These are phyloP conservation scores for Cromileptes altivelis DNA, from an alignment of 2,113 vertebrate genomes.

Conservation along the genomic window DNA sequence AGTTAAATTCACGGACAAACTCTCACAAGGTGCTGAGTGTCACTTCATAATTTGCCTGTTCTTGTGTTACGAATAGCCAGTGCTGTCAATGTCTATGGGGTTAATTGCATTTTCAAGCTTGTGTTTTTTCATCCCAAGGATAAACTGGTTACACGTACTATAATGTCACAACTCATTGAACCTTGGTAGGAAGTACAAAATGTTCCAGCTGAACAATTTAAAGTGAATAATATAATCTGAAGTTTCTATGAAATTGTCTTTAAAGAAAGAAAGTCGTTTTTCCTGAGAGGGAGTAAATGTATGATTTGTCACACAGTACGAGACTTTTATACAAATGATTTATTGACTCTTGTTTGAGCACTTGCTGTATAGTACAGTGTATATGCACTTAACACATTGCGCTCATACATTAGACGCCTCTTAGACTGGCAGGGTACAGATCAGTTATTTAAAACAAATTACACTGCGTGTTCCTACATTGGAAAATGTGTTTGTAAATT, in stretches of 20 bases:
- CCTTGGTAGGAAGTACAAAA: not conserved
- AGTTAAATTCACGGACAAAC: not conserved
- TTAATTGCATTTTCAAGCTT: not conserved
- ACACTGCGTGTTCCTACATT: not conserved
- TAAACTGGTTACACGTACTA: not conserved
- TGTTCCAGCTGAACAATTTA: not conserved
- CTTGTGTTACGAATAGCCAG: not conserved
- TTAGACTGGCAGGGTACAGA: not conserved
- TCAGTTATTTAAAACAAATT: slow-evolving; percentile 13
- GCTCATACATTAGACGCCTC: slow-evolving; percentile 1
- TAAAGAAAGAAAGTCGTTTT: not conserved
- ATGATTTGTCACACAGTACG: not conserved
- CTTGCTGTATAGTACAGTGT: not conserved
- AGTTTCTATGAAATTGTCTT: not conserved
- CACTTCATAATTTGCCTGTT: slow-evolving; percentile 6
- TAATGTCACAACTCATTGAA: not conserved
- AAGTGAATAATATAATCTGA: not conserved
- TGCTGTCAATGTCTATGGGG: not conserved
- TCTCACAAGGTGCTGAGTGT: not conserved
- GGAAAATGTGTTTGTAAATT: slow-evolving; percentile 43
- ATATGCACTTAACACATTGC: not conserved
- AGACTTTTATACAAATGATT: slow-evolving; percentile 3
- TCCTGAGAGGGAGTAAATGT: not conserved
- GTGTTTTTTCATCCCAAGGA: not conserved
- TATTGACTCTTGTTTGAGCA: not conserved